These are phyloP conservation scores for Zaprionus capensis DNA, from an alignment of 1,140 invertebrate species.

Conservation along the genomic window DNA sequence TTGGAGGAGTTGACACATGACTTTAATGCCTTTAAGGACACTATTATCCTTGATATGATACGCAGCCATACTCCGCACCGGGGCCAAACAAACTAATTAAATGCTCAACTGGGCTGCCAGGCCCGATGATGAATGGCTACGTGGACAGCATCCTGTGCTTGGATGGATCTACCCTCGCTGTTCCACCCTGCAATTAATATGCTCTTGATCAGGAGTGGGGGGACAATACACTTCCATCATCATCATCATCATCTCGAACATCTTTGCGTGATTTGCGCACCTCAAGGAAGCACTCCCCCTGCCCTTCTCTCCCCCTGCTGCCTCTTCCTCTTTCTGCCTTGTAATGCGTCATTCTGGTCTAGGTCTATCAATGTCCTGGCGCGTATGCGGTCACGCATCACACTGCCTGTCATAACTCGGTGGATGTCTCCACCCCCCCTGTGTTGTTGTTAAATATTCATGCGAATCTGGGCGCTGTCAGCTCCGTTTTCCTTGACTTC, in stretches of 20 bases:
- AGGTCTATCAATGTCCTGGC: slow-evolving; percentile 56
- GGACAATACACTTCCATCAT: slow-evolving; percentile 54
- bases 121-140: slow-evolving; percentile 64
- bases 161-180: slow-evolving; percentile 29
- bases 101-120: slow-evolving; percentile 50
- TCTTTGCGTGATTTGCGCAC: slow-evolving; percentile 73
- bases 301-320: background rate
- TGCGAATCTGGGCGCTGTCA: slow-evolving; percentile 75
- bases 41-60: slow-evolving; percentile 35
- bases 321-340: background rate
- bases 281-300: slow-evolving; percentile 26
- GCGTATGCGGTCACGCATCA: slow-evolving; percentile 71
- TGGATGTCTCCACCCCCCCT: slow-evolving; percentile 37
- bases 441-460: slow-evolving; percentile 76
- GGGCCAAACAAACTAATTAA: slow-evolving; percentile 71
- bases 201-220: slow-evolving; percentile 41
- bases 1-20: slow-evolving; percentile 39
- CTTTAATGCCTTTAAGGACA: slow-evolving; percentile 50
- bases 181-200: slow-evolving; percentile 77
- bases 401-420: slow-evolving; percentile 69
- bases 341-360: slow-evolving; percentile 43
- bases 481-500: slow-evolving; percentile 52
- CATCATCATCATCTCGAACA: slow-evolving; percentile 29
- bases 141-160: slow-evolving; percentile 26
- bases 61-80: background rate